These are phyloP conservation scores for Polypterus bichir DNA, from an alignment of 2,113 vertebrate genomes.

Conservation along the genomic window DNA sequence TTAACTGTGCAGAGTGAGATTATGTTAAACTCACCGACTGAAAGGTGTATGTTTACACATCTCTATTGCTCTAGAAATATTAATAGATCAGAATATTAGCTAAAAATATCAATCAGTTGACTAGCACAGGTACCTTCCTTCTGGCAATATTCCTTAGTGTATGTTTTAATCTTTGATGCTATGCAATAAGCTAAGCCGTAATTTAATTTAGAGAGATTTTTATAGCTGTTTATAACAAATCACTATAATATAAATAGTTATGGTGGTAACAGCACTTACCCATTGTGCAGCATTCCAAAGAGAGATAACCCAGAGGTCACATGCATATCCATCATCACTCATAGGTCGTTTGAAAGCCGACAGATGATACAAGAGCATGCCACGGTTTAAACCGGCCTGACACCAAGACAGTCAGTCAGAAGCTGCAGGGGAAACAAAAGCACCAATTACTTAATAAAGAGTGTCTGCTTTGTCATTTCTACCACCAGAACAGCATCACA, in stretches of 20 bases:
- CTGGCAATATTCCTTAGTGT: no score
- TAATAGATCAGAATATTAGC: neutral
- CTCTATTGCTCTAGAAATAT: neutral
- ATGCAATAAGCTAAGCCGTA: no score
- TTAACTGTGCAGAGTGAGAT: neutral
- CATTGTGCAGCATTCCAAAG: neutral
- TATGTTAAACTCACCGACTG: neutral
- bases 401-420: neutral
- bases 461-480: neutral
- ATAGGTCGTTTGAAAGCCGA: neutral
- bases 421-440: neutral
- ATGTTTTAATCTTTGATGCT: neutral
- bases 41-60: neutral
- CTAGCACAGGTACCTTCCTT: neutral
- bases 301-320: neutral
- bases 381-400: neutral
- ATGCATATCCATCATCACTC: neutral
- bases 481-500: neutral
- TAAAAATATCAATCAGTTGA: neutral
- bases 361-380: neutral
- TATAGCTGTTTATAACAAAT: no score
- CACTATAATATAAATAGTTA: no score
- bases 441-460: neutral
- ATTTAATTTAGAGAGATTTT: no score
- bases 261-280: neutral